Evolutionary conservation across 2,113 vertebrate species (phyloP).

Genomic region (Hypanus sabinus): DNA sequence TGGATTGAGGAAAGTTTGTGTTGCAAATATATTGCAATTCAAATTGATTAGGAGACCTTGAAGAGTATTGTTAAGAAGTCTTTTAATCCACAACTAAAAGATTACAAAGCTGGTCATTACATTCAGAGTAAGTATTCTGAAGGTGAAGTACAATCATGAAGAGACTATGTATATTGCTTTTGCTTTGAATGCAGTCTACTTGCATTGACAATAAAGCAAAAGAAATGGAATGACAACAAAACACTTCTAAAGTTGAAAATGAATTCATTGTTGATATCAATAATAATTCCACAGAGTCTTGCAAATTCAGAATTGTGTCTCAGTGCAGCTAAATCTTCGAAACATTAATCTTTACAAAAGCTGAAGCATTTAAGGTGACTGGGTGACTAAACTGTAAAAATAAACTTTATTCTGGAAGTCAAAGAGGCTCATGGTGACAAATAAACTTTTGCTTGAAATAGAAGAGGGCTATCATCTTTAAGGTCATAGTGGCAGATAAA

Average conservation of each 20-base stretch:
- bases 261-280: background rate
- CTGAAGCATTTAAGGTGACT: background rate
- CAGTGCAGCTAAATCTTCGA: background rate
- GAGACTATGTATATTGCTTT: background rate
- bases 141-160: background rate
- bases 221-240: background rate
- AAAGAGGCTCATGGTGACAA: background rate
- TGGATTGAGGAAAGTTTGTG: background rate
- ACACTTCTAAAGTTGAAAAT: background rate
- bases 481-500: too few species aligned
- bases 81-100: background rate
- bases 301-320: too few species aligned
- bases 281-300: background rate
- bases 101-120: constrained; percentile 8
- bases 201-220: background rate
- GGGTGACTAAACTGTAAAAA: background rate
- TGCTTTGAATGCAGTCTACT: background rate
- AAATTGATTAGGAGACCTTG: background rate
- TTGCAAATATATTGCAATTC: background rate
- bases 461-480: too few species aligned
- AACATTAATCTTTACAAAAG: background rate
- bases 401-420: background rate
- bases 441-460: background rate
- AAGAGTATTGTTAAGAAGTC: background rate
- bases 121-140: background rate